Evolutionary conservation across 2,888 invertebrate genomes (phyloP), one percentile per base, ranked within the genome.

Genomic region (Nymphalis polychloros): DNA sequence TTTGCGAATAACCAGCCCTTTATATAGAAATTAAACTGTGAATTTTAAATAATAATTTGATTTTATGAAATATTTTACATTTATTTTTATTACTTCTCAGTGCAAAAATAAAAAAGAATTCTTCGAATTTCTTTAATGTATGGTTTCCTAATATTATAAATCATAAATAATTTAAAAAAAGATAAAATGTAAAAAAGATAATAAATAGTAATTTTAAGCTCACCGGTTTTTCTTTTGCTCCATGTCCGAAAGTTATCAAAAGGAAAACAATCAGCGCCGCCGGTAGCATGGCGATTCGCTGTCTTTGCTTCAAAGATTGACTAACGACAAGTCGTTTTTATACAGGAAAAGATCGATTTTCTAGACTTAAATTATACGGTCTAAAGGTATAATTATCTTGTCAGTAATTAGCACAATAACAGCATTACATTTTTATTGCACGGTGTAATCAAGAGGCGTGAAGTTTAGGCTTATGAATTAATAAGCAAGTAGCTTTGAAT

Each of bases 191-290:
- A n/a, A 19, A 7, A 50, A 19, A 8, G 1, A 8, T 8, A 27
- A 16, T 16, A 53, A 7, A 27, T 4, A 49, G 52, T 72, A 35
- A 47, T 55, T 20, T 60, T 62, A 49, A 52, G 78, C 88, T 84
- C 76, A 91, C 92, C 77, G 90, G 87, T 71, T 83, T 90, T 49
- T 87, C 81, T 72, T 91, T 90, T 23, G 77, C 86, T 7, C 84
- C 84, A 68, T 77, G 76, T 35, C 78, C 81, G 64, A 79, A 71
- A 47, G 79, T 77, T n/a, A 85, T 65, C 49, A 89, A 76, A 48
- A 81, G 73, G n/a, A 86, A 73, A 61, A 85, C 73, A 27, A 81
- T 80, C 79, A 90, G 78, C 77, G 81, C 77, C 72, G 78, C 80
- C 69, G 80, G 78, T 70, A 77, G 80, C 92, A 92, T 92, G 83